Base-by-base conservation (phyloP, 1,140 invertebrate genomes). In the Aradophagus sp. region DNA sequence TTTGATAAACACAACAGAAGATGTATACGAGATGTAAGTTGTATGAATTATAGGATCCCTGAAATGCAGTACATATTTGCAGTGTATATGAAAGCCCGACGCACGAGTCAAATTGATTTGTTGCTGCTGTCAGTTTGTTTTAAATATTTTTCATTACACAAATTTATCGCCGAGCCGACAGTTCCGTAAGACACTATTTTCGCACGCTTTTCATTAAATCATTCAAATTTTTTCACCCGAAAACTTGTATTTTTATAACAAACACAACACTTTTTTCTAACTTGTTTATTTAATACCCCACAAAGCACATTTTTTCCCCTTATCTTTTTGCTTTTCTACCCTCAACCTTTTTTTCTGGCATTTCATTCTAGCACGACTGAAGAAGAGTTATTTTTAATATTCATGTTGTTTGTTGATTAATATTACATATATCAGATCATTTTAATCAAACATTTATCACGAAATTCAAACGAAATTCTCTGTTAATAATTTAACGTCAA, bases 31-130 rank as follows among this genome's bases (percentile, higher is more conserved):
- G 13, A 47, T 47, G 50, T 53, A 56, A 56, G 50, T 56, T 66
- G 27, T 35, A 56, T 56, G 52, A 66, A 42, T 66, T 48, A 66
- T 66, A 66, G 50, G 52, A 56, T 56, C 16, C 19, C 6, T 11
- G 15, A 39, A 66, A 56, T 44, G 7, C 35, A 17, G 36, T 36
- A 32, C 52, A 58, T 58, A 66, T 56, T 66, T 58, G 52, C 16
- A 26, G 36, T 50, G 15, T 52, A 58, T 27, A 45, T 36, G 39
- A 58, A 67, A 56, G 19, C 42, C 41, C 19, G 44, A 50, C 39
- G n/a, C n/a, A 38, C 20, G 26, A 23, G 38, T 59, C 45, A 58
- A 67, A 67, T 67, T 67, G 63, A 58, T 67, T 67, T 67, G 63
- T 58, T 34, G 47, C 38, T 20, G 12, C 45, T 59, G 52, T 53